Conservation (phyloP, 2,113 vertebrate genomes). For the Calidris pygmaea region DNA sequence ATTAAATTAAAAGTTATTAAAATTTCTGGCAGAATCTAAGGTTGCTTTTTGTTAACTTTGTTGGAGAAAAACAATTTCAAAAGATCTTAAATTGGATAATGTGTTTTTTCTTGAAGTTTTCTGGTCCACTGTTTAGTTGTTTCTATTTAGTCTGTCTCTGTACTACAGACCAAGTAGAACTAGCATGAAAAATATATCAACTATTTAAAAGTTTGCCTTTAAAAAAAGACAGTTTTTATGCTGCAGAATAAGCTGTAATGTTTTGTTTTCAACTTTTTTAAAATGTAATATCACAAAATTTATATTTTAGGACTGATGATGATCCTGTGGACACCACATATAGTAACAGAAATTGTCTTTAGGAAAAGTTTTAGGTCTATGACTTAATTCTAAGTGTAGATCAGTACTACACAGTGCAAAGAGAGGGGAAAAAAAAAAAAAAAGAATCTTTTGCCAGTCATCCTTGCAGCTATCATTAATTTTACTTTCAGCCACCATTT, state of each 20-base stretch:
- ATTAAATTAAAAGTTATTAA: background rate
- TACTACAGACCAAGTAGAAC: background rate
- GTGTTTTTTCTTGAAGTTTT: background rate
- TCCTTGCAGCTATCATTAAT: background rate
- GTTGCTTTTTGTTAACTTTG: background rate
- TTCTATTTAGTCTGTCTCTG: background rate
- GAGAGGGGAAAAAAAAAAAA: background rate
- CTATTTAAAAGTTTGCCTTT: background rate
- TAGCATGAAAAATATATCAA: background rate
- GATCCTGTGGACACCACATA: background rate
- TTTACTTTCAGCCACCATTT: background rate
- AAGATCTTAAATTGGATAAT: background rate
- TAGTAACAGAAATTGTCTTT: background rate
- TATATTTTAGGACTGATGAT: background rate
- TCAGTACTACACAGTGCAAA: background rate
- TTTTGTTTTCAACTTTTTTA: background rate
- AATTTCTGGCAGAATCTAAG: background rate
- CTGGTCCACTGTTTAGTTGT: background rate
- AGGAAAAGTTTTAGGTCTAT: background rate
- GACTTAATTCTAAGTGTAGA: background rate
- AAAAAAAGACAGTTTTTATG: background rate
- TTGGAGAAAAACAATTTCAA: background rate
- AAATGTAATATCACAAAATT: background rate
- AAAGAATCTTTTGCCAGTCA: background rate
- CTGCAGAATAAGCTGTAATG: background rate